Evolutionary conservation across 2,113 vertebrate genomes (phyloP).

Genomic region (Hyaena hyaena): DNA sequence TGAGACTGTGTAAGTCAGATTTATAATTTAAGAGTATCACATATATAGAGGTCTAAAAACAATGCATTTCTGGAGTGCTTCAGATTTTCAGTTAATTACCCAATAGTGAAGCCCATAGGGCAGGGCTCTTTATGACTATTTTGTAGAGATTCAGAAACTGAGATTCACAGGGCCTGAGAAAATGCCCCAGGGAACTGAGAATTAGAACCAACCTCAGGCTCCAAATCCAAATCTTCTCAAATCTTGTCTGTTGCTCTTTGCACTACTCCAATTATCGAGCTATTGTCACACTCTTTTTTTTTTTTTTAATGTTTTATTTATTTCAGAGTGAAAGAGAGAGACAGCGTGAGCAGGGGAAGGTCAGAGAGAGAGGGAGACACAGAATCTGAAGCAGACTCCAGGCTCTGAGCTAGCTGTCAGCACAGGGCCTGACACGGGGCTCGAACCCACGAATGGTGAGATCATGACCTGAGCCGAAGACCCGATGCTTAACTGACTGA

Average conservation of each 20-base stretch:
- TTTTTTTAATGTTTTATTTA: too few species aligned
- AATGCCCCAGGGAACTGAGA: background rate
- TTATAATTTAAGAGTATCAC: background rate
- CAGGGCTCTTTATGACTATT: background rate
- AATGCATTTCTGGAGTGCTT: background rate
- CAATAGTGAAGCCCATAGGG: background rate
- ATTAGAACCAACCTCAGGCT: background rate
- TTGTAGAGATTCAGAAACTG: background rate
- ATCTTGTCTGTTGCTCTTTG: background rate
- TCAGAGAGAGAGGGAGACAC: too few species aligned
- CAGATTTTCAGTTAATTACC: background rate
- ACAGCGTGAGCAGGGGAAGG: too few species aligned
- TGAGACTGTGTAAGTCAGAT: background rate
- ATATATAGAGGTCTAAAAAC: background rate
- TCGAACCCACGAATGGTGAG: too few species aligned
- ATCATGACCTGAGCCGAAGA: too few species aligned
- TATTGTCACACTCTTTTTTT: fast-evolving
- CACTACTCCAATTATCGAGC: fast-evolving
- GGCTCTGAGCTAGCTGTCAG: too few species aligned
- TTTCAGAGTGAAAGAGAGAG: too few species aligned
- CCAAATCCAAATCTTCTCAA: background rate
- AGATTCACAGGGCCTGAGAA: background rate
- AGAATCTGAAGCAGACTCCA: too few species aligned
- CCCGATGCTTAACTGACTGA: too few species aligned
- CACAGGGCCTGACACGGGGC: too few species aligned